phyloP scores from a whole-genome alignment of 2,113 vertebrate species.

The Ctenomys sociabilis region DNA sequence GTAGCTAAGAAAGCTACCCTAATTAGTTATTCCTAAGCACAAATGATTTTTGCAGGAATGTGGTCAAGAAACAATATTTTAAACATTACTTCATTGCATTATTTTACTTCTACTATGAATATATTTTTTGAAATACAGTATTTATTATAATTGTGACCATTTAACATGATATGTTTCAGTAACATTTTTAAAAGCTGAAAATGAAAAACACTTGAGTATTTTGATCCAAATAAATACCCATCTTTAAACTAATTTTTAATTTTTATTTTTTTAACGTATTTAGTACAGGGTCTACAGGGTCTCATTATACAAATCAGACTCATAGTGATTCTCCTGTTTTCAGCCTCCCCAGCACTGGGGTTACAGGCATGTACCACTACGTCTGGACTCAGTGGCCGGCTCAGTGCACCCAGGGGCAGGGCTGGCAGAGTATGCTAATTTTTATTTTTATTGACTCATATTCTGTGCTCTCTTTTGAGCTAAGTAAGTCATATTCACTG shows the following conservation, averaged over 20 bases:
- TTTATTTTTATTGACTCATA: conserved; percentile 38
- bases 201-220: conserved; percentile 26
- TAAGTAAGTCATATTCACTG: not conserved
- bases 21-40: conserved; percentile 28
- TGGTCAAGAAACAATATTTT: conserved; percentile 45
- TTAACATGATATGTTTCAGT: not conserved
- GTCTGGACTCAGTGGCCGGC: too few species aligned
- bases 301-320: too few species aligned
- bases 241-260: conserved; percentile 42
- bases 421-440: not conserved
- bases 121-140: not conserved
- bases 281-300: too few species aligned
- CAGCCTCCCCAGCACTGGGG: too few species aligned
- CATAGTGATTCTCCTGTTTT: too few species aligned
- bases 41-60: conserved; percentile 23
- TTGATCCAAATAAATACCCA: not conserved
- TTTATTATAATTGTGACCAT: conserved; percentile 45
- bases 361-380: too few species aligned
- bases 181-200: conserved; percentile 33
- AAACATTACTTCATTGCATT: conserved; percentile 40
- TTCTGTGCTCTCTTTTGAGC: not conserved
- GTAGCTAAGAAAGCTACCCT: not conserved
- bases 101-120: conserved; percentile 22
- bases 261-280: not conserved
- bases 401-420: too few species aligned